phyloP scores from a whole-genome alignment of 2,113 vertebrate species.

The Struthio camelus region DNA sequence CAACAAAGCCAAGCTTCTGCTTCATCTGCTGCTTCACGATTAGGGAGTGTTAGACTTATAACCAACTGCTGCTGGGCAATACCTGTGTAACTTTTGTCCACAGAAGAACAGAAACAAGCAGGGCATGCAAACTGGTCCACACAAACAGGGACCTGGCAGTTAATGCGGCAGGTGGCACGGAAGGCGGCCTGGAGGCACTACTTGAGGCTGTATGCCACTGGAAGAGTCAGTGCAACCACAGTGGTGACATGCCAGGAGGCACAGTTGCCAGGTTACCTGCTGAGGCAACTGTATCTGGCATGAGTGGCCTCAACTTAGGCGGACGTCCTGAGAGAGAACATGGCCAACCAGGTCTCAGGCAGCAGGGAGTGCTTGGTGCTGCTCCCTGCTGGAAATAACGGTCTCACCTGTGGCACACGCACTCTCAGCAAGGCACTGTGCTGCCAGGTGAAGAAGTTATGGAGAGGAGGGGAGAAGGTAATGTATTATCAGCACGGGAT shows the following conservation, averaged over 20 bases:
- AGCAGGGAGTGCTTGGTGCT: not conserved
- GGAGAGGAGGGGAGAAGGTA: not conserved
- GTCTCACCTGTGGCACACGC: not conserved
- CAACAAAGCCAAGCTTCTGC: not conserved
- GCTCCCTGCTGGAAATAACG: not conserved
- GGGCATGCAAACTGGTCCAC: not conserved
- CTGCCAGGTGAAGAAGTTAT: not conserved
- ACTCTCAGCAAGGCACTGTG: not conserved
- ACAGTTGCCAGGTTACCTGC: not conserved
- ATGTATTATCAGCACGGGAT: not conserved
- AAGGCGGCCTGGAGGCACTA: not conserved
- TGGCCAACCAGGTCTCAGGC: rapidly evolving
- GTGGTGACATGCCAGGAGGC: not conserved
- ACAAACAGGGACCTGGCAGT: not conserved
- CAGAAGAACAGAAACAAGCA: not conserved
- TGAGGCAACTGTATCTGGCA: not conserved
- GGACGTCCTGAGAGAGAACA: not conserved
- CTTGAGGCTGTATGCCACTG: not conserved
- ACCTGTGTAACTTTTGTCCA: not conserved
- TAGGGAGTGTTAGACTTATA: rapidly evolving
- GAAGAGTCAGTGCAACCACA: too few relatives aligned
- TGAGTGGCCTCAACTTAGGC: rapidly evolving
- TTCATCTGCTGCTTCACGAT: not conserved
- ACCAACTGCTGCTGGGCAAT: not conserved
- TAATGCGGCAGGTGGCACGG: not conserved